These are phyloP conservation scores for Crossocerus cetratus DNA, from an alignment of 2,888 invertebrate genomes.

Conservation along the genomic window DNA sequence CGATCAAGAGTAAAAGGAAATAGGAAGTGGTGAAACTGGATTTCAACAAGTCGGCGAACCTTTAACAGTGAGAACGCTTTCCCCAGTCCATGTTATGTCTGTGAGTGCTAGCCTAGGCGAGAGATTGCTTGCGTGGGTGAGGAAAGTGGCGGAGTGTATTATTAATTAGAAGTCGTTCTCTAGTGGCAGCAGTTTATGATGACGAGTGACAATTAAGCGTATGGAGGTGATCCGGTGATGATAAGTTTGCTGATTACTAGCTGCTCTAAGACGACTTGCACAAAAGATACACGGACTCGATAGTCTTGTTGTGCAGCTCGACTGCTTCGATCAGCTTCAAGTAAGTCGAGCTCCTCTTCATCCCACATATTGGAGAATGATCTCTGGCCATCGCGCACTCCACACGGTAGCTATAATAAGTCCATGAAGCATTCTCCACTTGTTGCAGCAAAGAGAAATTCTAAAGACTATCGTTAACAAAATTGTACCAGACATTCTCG, in stretches of 20 bases:
- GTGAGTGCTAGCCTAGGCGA: no score
- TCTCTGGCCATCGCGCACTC: constrained; percentile 8
- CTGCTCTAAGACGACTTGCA: no score
- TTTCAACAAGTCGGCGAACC: background rate
- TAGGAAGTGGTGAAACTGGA: background rate
- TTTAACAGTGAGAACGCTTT: constrained; percentile 7
- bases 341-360: background rate
- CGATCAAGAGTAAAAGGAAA: constrained; percentile 1
- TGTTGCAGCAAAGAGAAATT: background rate
- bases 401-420: constrained; percentile 1
- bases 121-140: no score
- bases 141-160: no score
- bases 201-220: no score
- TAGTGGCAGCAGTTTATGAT: no score
- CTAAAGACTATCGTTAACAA: background rate
- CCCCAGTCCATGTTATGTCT: no score
- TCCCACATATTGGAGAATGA: no score
- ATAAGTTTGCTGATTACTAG: no score
- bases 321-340: constrained; percentile 14
- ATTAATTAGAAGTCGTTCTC: no score
- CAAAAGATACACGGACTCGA: constrained; percentile 20
- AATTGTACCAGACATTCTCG: background rate
- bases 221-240: no score
- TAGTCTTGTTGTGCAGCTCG: constrained; percentile 16
- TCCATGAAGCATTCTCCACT: background rate